These are phyloP conservation scores for Oryzaephilus surinamensis DNA, from an alignment of 1,140 invertebrate genomes.

Conservation along the genomic window DNA sequence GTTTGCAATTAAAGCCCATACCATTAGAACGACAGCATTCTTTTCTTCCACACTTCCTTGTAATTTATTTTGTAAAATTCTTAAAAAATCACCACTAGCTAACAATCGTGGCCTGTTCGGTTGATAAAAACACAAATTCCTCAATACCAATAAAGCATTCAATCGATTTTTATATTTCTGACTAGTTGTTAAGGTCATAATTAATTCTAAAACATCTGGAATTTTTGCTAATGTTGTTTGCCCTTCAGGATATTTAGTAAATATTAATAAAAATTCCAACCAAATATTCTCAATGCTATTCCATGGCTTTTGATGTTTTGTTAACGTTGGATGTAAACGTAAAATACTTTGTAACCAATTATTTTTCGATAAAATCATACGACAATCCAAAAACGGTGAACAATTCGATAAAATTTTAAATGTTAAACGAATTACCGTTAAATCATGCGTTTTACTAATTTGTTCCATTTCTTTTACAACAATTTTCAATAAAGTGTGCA, in stretches of 20 bases:
- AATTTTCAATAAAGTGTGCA: constrained; percentile 39
- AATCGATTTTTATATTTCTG: constrained; percentile 20
- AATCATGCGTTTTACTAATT: constrained; percentile 35
- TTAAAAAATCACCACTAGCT: constrained; percentile 31
- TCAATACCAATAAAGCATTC: constrained; percentile 26
- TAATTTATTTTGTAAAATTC: constrained; percentile 28
- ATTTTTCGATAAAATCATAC: constrained; percentile 41
- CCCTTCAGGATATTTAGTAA: constrained; percentile 37
- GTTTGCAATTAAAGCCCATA: constrained; percentile 38
- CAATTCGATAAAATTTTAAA: constrained; percentile 42
- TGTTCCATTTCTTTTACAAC: constrained; percentile 41
- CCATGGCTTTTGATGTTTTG: constrained; percentile 36
- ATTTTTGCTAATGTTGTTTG: constrained; percentile 25
- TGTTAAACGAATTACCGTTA: constrained; percentile 35
- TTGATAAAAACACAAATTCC: constrained; percentile 35
- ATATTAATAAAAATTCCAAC: constrained; percentile 40
- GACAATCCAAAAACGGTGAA: constrained; percentile 40
- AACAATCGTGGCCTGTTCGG: constrained; percentile 33
- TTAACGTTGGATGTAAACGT: constrained; percentile 35
- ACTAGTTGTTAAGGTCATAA: constrained; percentile 23
- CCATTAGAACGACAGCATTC: constrained; percentile 27
- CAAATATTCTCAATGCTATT: constrained; percentile 34
- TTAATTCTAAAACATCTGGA: constrained; percentile 26
- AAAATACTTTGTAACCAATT: constrained; percentile 35
- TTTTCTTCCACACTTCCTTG: constrained; percentile 30